Evolutionary conservation across 2,888 invertebrate genomes (phyloP).

Genomic region (Hydrotaea diabolus): DNA sequence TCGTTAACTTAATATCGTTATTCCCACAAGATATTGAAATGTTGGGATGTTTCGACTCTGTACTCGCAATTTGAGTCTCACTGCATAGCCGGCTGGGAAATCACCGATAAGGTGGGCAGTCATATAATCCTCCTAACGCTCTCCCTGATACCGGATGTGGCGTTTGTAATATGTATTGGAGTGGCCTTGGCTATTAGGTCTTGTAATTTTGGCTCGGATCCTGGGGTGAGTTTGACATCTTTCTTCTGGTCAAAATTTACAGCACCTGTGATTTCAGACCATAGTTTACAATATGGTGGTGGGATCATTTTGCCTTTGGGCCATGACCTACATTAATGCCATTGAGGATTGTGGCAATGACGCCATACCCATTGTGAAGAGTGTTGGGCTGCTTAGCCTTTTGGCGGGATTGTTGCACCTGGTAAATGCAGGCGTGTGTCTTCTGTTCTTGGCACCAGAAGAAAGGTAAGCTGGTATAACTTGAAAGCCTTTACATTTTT

Average conservation of each 20-base stretch:
- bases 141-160: slow-evolving; percentile 45
- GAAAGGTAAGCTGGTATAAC: slow-evolving; percentile 53
- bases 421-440: slow-evolving; percentile 55
- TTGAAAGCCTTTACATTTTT: background rate
- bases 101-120: slow-evolving; percentile 48
- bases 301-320: slow-evolving; percentile 49
- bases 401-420: slow-evolving; percentile 63
- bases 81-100: slow-evolving; percentile 62
- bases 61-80: slow-evolving; percentile 24
- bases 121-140: slow-evolving; percentile 32
- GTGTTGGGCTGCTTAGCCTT: slow-evolving; percentile 42
- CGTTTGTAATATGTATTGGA: slow-evolving; percentile 39
- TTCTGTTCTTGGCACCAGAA: slow-evolving; percentile 50
- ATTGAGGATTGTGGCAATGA: slow-evolving; percentile 54
- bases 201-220: slow-evolving; percentile 65
- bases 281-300: slow-evolving; percentile 65
- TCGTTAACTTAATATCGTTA: background rate
- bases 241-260: background rate
- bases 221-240: slow-evolving; percentile 51
- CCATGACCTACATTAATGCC: slow-evolving; percentile 29
- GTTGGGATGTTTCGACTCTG: slow-evolving; percentile 40
- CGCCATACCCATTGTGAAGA: slow-evolving; percentile 51
- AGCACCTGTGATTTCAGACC: slow-evolving; percentile 45
- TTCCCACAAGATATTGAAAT: slow-evolving; percentile 37
- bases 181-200: slow-evolving; percentile 32